phyloP scores from a whole-genome alignment of 1,140 invertebrate species.

The Diabrotica undecimpunctata region DNA sequence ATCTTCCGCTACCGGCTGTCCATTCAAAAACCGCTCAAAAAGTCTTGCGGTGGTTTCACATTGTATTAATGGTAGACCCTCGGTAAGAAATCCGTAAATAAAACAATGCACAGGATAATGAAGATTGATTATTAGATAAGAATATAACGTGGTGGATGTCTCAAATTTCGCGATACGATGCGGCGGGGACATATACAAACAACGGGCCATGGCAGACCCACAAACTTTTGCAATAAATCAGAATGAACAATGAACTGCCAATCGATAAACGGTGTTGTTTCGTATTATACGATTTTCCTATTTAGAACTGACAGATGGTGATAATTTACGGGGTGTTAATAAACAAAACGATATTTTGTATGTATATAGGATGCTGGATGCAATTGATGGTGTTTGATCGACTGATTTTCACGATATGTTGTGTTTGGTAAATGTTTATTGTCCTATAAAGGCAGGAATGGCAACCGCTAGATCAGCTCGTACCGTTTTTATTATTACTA shows the following conservation, averaged over 20 bases:
- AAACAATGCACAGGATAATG: conserved; percentile 5
- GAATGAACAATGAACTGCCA: conserved; percentile 7
- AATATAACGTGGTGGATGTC: background rate
- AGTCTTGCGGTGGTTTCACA: too few relatives aligned
- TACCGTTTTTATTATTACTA: too few relatives aligned
- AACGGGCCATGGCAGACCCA: too few relatives aligned
- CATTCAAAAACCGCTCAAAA: too few relatives aligned
- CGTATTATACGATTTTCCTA: background rate
- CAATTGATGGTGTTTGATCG: too few relatives aligned
- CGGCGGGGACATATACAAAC: background rate
- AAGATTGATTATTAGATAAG: conserved; percentile 12
- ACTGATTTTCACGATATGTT: too few relatives aligned
- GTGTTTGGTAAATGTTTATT: too few relatives aligned
- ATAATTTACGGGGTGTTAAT: background rate
- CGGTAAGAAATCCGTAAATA: conserved; percentile 4
- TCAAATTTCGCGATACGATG: background rate
- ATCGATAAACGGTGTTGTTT: conserved; percentile 7
- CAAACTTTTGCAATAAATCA: conserved; percentile 4
- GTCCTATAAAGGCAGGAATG: too few relatives aligned
- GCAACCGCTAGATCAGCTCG: too few relatives aligned
- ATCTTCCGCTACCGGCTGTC: too few relatives aligned
- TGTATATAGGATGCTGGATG: too few relatives aligned
- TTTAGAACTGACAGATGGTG: background rate
- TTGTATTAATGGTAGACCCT: too few relatives aligned
- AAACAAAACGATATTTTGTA: background rate